Evolutionary conservation across 2,888 invertebrate species (phyloP).

Genomic region (Ischnura elegans): DNA sequence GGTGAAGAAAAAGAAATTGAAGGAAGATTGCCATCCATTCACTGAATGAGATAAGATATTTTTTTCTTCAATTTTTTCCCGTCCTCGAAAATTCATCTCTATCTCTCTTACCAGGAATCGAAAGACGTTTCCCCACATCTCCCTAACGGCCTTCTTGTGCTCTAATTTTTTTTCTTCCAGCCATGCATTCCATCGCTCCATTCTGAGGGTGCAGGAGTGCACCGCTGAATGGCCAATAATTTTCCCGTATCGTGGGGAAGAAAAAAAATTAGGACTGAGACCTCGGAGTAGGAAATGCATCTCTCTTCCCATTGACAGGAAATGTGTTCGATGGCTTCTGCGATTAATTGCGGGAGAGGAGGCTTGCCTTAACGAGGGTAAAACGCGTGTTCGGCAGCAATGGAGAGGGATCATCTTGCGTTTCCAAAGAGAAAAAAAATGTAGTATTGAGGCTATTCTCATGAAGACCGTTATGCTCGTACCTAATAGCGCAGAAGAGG

Average conservation of each 20-base stretch:
- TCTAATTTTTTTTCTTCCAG: conserved; percentile 26
- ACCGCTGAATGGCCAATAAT: conserved; percentile 57
- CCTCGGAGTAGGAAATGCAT: conserved; percentile 31
- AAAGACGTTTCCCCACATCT: conserved; percentile 20
- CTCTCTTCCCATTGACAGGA: conserved; percentile 51
- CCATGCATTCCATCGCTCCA: conserved; percentile 26
- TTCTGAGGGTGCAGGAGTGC: conserved; percentile 36
- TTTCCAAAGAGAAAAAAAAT: neutral
- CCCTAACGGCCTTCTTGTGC: conserved; percentile 22
- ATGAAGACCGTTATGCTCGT: conserved; percentile 37
- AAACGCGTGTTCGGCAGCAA: neutral
- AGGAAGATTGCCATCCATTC: neutral
- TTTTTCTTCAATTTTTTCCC: neutral
- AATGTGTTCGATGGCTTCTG: conserved; percentile 35
- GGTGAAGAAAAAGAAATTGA: neutral
- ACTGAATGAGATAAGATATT: neutral
- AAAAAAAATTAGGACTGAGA: neutral
- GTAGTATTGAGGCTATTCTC: neutral
- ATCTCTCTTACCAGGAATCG: neutral
- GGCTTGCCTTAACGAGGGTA: neutral
- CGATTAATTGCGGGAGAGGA: neutral
- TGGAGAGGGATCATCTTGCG: neutral
- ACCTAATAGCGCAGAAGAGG: conserved; percentile 3
- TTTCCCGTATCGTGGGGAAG: neutral
- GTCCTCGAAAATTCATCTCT: neutral